Percentiles rank a stretch among this genome's conserved stretches.
These are phyloP conservation scores for Florisuga fusca DNA, from an alignment of 2,797 vertebrate species.

Conservation along the genomic window DNA sequence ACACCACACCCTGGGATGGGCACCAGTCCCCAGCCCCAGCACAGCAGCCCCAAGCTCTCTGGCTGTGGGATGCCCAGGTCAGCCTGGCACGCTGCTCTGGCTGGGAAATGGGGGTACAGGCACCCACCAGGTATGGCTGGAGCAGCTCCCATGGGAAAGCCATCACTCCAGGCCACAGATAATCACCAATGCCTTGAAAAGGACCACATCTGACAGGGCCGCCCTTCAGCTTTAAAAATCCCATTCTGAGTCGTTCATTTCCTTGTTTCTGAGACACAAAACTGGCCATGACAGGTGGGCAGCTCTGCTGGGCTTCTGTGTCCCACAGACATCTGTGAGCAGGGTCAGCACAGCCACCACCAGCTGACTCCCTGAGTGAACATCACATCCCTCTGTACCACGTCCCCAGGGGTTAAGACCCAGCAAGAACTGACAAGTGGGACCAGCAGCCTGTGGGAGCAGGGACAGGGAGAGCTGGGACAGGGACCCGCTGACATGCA, in stretches of 20 bases:
- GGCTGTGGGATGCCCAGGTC: neutral
- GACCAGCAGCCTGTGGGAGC: neutral
- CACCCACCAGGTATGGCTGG: neutral
- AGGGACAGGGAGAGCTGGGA: too few species aligned
- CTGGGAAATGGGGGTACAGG: neutral
- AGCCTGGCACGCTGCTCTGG: accelerated
- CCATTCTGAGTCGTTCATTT: neutral
- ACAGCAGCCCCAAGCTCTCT: accelerated
- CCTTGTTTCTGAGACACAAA: neutral
- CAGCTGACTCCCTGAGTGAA: neutral
- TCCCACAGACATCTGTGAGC: neutral
- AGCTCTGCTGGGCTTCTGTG: neutral
- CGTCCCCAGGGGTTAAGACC: neutral
- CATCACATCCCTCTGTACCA: neutral
- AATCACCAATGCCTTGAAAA: neutral
- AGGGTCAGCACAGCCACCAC: neutral
- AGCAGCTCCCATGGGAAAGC: accelerated
- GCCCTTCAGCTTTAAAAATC: neutral
- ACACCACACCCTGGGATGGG: accelerated
- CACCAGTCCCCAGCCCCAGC: accelerated
- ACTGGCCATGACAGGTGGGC: neutral
- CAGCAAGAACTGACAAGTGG: neutral
- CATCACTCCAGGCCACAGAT: accelerated
- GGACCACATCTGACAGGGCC: accelerated
- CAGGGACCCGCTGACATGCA: neutral